A percentile compares a stretch with the other conserved stretches of the same genome.
phyloP scores from a whole-genome alignment of 2,888 invertebrate genomes.

The Drosophila lutescens region DNA sequence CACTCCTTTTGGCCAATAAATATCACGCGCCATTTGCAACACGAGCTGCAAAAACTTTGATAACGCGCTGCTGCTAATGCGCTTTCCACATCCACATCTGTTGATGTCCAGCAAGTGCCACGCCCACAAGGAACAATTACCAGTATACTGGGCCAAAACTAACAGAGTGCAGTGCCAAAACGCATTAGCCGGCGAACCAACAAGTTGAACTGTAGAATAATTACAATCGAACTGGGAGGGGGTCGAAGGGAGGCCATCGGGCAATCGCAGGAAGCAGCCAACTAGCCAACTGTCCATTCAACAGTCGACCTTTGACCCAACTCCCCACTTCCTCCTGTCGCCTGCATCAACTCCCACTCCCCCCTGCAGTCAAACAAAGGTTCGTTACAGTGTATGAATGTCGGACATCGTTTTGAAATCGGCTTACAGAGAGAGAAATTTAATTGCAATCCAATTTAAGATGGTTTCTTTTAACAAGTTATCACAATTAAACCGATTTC shows the following conservation, averaged over 20 bases:
- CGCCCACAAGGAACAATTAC: slow-evolving; percentile 19
- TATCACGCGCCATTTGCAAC: slow-evolving; percentile 40
- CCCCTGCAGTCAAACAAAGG: slow-evolving; percentile 28
- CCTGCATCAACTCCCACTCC: slow-evolving; percentile 1
- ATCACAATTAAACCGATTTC: neutral
- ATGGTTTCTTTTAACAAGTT: neutral
- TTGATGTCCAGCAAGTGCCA: slow-evolving; percentile 28
- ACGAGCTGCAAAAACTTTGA: slow-evolving; percentile 48
- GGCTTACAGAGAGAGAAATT: neutral
- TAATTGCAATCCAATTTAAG: too few relatives aligned
- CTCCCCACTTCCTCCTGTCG: neutral
- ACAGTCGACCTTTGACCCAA: slow-evolving; percentile 1
- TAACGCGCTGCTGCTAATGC: slow-evolving; percentile 62
- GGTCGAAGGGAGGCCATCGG: neutral
- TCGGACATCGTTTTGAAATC: slow-evolving; percentile 35
- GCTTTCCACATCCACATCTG: slow-evolving; percentile 47
- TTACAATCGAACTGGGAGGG: slow-evolving; percentile 63
- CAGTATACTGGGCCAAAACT: slow-evolving; percentile 19
- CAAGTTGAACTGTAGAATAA: slow-evolving; percentile 64
- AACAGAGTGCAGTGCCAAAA: slow-evolving; percentile 44
- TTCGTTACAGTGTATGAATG: slow-evolving; percentile 38
- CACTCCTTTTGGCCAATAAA: slow-evolving; percentile 33
- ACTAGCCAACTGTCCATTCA: slow-evolving; percentile 58
- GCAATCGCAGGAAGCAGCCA: slow-evolving; percentile 50
- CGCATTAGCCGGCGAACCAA: slow-evolving; percentile 61